These are phyloP conservation scores for Pipistrellus nathusii DNA, from an alignment of 2,797 vertebrate species.

Conservation along the genomic window DNA sequence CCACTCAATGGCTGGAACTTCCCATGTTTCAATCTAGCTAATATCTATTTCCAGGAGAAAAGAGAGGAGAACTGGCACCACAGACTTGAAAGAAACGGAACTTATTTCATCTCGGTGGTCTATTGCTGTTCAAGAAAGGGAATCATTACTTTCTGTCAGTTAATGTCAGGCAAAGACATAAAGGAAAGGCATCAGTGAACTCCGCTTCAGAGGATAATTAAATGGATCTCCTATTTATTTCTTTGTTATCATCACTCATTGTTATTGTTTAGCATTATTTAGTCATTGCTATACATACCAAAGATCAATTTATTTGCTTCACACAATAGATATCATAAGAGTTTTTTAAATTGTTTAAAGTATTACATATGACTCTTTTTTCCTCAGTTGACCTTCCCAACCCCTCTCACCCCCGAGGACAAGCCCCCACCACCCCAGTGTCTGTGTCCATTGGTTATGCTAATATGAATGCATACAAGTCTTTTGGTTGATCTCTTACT, in stretches of 20 bases:
- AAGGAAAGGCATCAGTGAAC: not conserved
- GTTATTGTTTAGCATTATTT: not conserved
- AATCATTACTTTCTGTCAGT: not conserved
- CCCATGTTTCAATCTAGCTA: not conserved
- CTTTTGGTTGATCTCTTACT: too few relatives aligned
- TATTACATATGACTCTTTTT: too few relatives aligned
- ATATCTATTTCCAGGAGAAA: slow-evolving; percentile 9
- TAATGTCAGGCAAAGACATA: slow-evolving; percentile 10
- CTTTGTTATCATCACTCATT: not conserved
- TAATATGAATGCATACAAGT: too few relatives aligned
- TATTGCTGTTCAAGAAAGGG: not conserved
- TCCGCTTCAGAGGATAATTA: not conserved
- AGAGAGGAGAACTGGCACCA: not conserved
- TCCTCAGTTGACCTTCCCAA: too few relatives aligned
- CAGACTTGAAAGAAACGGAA: not conserved
- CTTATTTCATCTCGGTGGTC: not conserved
- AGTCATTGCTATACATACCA: slow-evolving; percentile 9
- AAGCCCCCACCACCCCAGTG: too few relatives aligned
- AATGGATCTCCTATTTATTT: not conserved
- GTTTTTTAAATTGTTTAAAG: not conserved
- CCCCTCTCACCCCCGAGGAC: too few relatives aligned
- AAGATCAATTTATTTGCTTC: not conserved
- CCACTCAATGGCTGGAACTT: not conserved
- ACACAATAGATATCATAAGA: not conserved
- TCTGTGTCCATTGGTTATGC: too few relatives aligned